These are phyloP conservation scores for Rhyacophila brunnea DNA, from an alignment of 1,140 invertebrate species.

Conservation along the genomic window DNA sequence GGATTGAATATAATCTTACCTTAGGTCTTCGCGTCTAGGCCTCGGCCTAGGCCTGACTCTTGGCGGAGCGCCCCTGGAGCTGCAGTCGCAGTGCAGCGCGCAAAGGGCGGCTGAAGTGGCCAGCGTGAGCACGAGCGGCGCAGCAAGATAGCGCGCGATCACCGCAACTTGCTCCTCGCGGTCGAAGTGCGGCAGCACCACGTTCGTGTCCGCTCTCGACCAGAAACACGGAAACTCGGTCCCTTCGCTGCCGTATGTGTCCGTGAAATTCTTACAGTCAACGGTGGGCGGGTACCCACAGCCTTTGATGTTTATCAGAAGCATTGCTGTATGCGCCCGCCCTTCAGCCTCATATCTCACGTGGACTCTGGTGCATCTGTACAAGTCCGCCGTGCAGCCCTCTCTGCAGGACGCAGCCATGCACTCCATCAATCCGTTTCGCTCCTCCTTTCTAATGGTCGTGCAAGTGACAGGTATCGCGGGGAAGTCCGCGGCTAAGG, in stretches of 20 bases:
- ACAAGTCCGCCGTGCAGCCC: constrained; percentile 85
- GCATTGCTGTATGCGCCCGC: constrained; percentile 44
- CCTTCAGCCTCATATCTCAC: constrained; percentile 65
- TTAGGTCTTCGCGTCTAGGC: constrained; percentile 37
- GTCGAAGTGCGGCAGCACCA: constrained; percentile 78
- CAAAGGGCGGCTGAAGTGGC: constrained; percentile 79
- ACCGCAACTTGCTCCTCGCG: constrained; percentile 73
- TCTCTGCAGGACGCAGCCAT: constrained; percentile 84
- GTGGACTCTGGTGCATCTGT: constrained; percentile 82
- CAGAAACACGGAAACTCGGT: constrained; percentile 81
- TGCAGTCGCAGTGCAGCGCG: constrained; percentile 80
- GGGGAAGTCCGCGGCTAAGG: constrained; percentile 79
- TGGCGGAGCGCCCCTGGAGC: constrained; percentile 45
- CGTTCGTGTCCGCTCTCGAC: constrained; percentile 75
- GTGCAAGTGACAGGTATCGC: constrained; percentile 75
- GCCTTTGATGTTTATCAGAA: constrained; percentile 59
- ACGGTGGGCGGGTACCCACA: constrained; percentile 87
- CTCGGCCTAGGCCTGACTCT: constrained; percentile 47
- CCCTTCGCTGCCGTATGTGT: constrained; percentile 71
- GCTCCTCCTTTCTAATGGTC: constrained; percentile 72
- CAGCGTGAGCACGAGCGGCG: constrained; percentile 78
- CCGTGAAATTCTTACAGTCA: constrained; percentile 80
- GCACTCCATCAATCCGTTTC: constrained; percentile 77
- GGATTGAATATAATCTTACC: constrained; percentile 10
- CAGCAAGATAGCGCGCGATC: constrained; percentile 77